phyloP scores from a whole-genome alignment of 92 coral and sea anemone genomes.

The Parazoanthus darwini region DNA sequence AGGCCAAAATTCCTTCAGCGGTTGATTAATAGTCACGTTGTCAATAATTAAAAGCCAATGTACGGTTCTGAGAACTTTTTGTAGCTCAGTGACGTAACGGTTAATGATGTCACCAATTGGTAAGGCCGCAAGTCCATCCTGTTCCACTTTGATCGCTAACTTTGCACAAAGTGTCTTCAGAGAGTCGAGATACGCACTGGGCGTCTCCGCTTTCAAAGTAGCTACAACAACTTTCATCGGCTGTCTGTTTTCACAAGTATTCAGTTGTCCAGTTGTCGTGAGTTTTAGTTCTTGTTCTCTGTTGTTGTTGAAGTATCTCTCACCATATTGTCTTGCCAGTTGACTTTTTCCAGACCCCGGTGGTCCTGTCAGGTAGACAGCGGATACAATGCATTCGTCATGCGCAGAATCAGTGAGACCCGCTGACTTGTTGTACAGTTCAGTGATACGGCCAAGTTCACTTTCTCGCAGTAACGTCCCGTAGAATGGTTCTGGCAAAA shows the following conservation, averaged over 20 bases:
- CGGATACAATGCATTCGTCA: conserved; percentile 52
- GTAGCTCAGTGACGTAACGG: conserved; percentile 46
- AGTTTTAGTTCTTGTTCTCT: background rate
- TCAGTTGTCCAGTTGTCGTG: background rate
- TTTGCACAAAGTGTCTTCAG: conserved; percentile 51
- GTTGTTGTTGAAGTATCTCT: conserved; percentile 44
- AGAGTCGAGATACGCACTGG: conserved; percentile 73
- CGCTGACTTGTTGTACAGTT: conserved; percentile 26
- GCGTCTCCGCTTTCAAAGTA: conserved; percentile 73
- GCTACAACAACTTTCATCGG: conserved; percentile 55
- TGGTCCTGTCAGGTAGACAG: conserved; percentile 83
- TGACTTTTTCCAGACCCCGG: conserved; percentile 97
- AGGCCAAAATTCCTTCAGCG: conserved; percentile 78
- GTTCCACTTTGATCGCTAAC: conserved; percentile 42
- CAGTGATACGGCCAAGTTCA: conserved; percentile 59
- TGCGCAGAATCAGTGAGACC: conserved; percentile 7
- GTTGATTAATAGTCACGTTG: conserved; percentile 62
- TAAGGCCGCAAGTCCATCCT: conserved; percentile 25
- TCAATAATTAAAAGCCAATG: conserved; percentile 85
- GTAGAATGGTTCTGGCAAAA: conserved; percentile 84
- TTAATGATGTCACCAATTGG: conserved; percentile 34
- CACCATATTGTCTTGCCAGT: conserved; percentile 76
- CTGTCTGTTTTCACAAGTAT: background rate
- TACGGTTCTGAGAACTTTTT: conserved; percentile 44
- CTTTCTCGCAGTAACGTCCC: conserved; percentile 64